Base-by-base conservation (phyloP, 1,140 invertebrate species). In the Trachelipus rathkii region DNA sequence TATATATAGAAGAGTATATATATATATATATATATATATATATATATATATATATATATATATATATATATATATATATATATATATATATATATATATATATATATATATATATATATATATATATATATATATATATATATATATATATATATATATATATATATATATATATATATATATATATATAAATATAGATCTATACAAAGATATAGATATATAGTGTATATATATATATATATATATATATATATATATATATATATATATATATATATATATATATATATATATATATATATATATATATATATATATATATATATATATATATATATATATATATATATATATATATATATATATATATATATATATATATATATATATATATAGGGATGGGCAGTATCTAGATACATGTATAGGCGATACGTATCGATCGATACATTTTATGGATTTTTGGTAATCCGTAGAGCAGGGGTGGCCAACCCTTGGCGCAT, bases 11-110 rank as follows among this genome's bases (percentile, higher is more conserved):
- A 19, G 19, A 19, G 46, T 50, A 24, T 50, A 50, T 73, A 50
- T 46, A 50, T 73, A 73, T 21, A 50, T 73, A 46, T 73, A 46
- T 73, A 73, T 73, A 73, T 73, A 73, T 73, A 73, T 73, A 73
- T 73, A 73, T 73, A 73, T 73, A 73, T 73, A 73, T 73, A 73
- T 73, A 73, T 73, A 73, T 73, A 73, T 73, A 73, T 73, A 73
- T 73, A 73, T 73, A 73, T 73, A 73, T 73, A 73, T 45, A 73
- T 73, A 73, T 15, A 13, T 15, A 15, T 60, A 13, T 60, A 60
- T 13, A 19, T 60, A 15, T 13, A 13, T 60, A 15, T 15, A 60
- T 15, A 15, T 60, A 21, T 44, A 21, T 73, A 73, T 73, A 73
- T 50, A 73, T 50, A 50, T 50, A 50, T 19, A 73, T 50, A 73